A percentile compares a stretch with the other conserved stretches of the same genome.
Conservation (phyloP, 2,888 invertebrate species). For the Acronicta psi region DNA sequence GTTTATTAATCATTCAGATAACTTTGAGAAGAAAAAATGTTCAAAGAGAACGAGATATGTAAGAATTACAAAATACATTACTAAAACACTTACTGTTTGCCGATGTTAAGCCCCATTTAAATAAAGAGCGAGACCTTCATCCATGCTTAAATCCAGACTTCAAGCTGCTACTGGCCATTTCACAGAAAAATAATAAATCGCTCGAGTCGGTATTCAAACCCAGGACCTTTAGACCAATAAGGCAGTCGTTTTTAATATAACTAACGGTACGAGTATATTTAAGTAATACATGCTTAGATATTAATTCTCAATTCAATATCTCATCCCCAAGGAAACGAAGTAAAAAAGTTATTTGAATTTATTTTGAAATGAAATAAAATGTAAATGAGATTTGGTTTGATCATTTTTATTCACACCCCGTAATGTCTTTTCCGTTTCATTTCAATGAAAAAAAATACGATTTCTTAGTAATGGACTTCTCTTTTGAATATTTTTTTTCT, state of each 20-base stretch:
- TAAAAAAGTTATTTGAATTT: constrained; percentile 37
- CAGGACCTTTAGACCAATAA: too few relatives aligned
- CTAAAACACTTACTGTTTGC: too few relatives aligned
- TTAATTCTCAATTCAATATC: constrained; percentile 33
- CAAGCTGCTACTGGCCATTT: too few relatives aligned
- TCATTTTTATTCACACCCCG: constrained; percentile 48
- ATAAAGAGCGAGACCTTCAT: too few relatives aligned
- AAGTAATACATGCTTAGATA: constrained; percentile 9
- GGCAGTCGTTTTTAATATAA: too few relatives aligned
- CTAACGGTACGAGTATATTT: too few relatives aligned
- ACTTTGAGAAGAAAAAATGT: not conserved
- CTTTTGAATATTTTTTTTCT: constrained; percentile 6
- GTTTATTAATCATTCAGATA: constrained; percentile 19
- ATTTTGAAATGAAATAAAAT: constrained; percentile 50
- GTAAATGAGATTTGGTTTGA: constrained; percentile 49
- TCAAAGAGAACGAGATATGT: too few relatives aligned
- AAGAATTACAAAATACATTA: too few relatives aligned
- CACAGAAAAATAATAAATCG: too few relatives aligned
- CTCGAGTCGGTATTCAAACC: too few relatives aligned
- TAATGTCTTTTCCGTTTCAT: constrained; percentile 38
- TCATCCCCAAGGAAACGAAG: constrained; percentile 14
- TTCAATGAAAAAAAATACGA: constrained; percentile 27
- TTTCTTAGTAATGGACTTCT: constrained; percentile 18
- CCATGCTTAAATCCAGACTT: too few relatives aligned
- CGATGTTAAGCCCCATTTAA: too few relatives aligned